phyloP scores from a whole-genome alignment of 2,113 vertebrate genomes.

The Pteronura brasiliensis region DNA sequence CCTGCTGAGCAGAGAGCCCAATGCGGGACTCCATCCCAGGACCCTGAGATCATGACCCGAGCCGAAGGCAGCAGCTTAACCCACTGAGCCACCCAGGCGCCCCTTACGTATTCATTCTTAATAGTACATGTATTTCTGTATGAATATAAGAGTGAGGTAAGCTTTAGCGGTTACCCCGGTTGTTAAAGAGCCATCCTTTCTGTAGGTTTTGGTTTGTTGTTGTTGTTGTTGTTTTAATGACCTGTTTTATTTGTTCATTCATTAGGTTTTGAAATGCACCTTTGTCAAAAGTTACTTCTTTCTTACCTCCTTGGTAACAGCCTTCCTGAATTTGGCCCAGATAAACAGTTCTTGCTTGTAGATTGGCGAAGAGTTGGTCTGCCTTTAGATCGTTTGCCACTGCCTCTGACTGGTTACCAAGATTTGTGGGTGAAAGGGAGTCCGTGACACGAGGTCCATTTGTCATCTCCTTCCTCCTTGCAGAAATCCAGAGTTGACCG shows the following conservation, averaged over 20 bases:
- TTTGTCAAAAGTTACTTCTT: slow-evolving; percentile 14
- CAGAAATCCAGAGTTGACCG: not conserved
- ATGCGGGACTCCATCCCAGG: too few species aligned
- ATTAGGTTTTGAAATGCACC: not conserved
- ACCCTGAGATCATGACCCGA: too few species aligned
- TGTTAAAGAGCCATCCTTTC: not conserved
- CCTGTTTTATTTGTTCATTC: not conserved
- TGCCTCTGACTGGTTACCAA: not conserved
- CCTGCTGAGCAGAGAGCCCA: too few species aligned
- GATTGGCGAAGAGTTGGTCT: not conserved
- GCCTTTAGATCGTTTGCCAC: not conserved
- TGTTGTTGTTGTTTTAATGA: not conserved
- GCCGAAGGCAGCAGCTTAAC: too few species aligned
- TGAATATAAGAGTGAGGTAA: slow-evolving; percentile 9
- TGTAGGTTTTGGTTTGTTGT: not conserved
- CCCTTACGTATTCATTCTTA: not conserved
- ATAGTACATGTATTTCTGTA: not conserved
- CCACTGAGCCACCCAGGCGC: too few species aligned
- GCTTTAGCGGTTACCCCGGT: not conserved
- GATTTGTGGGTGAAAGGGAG: slow-evolving; percentile 23
- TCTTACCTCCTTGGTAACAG: not conserved
- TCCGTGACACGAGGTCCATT: not conserved
- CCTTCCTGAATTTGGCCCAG: not conserved
- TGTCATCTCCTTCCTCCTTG: not conserved
- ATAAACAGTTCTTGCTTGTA: not conserved